These are phyloP conservation scores for Silurus meridionalis DNA, from an alignment of 2,113 vertebrate species.

Conservation along the genomic window DNA sequence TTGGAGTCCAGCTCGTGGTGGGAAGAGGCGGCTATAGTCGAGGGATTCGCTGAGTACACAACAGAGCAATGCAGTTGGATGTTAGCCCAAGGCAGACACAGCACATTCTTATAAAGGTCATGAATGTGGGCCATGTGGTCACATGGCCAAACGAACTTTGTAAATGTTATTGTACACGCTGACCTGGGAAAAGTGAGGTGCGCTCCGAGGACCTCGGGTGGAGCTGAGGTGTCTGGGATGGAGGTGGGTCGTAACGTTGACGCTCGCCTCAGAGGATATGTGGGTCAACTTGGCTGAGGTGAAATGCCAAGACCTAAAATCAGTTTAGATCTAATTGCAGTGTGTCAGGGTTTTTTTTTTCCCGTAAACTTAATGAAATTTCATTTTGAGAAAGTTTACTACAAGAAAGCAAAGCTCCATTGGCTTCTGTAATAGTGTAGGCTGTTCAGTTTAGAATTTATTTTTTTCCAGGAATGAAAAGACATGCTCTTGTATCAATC, in stretches of 20 bases:
- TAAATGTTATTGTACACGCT: slow-evolving; percentile 61
- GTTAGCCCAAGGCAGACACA: slow-evolving; percentile 59
- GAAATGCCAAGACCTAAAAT: slow-evolving; percentile 24
- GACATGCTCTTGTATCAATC: slow-evolving; percentile 22
- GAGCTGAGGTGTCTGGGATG: neutral
- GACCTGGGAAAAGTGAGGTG: slow-evolving; percentile 38
- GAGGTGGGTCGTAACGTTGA: neutral
- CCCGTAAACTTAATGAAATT: slow-evolving; percentile 20
- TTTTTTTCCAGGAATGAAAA: slow-evolving; percentile 23
- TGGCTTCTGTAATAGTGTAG: slow-evolving; percentile 38
- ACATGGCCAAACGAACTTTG: slow-evolving; percentile 57
- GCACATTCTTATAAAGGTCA: slow-evolving; percentile 62
- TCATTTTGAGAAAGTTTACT: slow-evolving; percentile 26
- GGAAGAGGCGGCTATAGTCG: slow-evolving; percentile 49
- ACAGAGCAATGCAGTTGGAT: slow-evolving; percentile 51
- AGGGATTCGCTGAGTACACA: slow-evolving; percentile 61
- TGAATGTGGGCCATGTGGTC: slow-evolving; percentile 53
- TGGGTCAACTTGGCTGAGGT: slow-evolving; percentile 13
- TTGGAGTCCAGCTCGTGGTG: slow-evolving; percentile 21
- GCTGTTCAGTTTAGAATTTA: slow-evolving; percentile 27
- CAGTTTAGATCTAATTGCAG: neutral
- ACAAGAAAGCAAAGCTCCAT: slow-evolving; percentile 29
- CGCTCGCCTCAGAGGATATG: neutral
- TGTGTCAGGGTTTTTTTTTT: neutral
- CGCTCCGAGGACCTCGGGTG: neutral